Evolutionary conservation across 2,113 vertebrate genomes (phyloP), one percentile per base, ranked within the genome.

Genomic region (Eublepharis macularius): DNA sequence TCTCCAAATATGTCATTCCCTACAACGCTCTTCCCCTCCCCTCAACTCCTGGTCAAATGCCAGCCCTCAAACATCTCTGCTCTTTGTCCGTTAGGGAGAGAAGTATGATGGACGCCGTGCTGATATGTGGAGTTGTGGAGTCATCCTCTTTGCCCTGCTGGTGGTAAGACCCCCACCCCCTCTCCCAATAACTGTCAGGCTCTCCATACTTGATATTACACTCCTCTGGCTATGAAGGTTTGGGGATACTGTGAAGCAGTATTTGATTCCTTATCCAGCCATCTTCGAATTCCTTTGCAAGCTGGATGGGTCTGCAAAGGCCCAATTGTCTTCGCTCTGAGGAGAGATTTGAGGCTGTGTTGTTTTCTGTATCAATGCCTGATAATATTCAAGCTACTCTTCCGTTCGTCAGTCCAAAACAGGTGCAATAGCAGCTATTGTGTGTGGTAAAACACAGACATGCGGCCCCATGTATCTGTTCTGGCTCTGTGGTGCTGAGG

Each of bases 121-220:
- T 1, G 98, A 98, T 74, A 98, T 98, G 87, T 98, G 98, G 98
- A 98, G 98, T 93, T 98, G 98, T 66, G 98, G 98, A 7, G 98
- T 98, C 88, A 98, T 98, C 84, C 96, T 98, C 68, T 81, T 86
- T 4, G 83, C 87, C 72, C 77, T 88, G 77, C 82, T 84, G 82
- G 87, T 84, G 82, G 87, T 84, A 84, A 81, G 82, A 12, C 9
- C 19, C 4, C 51, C 78, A 1, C 17, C 75, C n/a, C 36, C 3
- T 43, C 63, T 1, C 17, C 74, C 41, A 29, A 13, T 45, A 51
- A 66, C 26, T 0, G 21, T 12, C 6, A 2, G 4, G 34, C 34
- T 24, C 14, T 51, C 34, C n/a, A 12, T 34, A 11, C 16, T 24
- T 29, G 29, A 9, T n/a, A 24, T 29, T 26, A 45, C 14, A 16